Evolutionary conservation across 1,140 invertebrate genomes (phyloP), one percentile per base, ranked within the genome.

Genomic region (Oryzaephilus surinamensis): DNA sequence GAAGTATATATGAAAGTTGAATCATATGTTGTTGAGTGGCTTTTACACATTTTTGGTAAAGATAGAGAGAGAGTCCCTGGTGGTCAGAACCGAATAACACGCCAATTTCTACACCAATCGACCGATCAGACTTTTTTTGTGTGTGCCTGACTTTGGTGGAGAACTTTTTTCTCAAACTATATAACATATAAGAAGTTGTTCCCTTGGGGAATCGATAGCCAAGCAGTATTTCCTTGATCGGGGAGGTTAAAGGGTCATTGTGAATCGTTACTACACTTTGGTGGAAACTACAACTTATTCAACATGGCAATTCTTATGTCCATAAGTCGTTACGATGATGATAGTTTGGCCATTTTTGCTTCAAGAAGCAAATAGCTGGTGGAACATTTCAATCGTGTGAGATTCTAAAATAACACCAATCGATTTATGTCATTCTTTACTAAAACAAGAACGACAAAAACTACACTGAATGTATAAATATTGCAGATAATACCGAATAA

Each of bases 141-240:
- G n/a, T n/a, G n/a, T n/a, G n/a, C n/a, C n/a, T n/a, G n/a, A 32
- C 47, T 30, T 32, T 41, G 44, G 32, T 40, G 36, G 51, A 24
- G 43, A 48, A 47, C 42, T 48, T 43, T 55, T 51, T 50, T 55
- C 50, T 50, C 38, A 48, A 48, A 24, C 23, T 24, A 3, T n/a
- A 24, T n/a, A n/a, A 43, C 46, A 43, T 46, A 50, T 55, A 55
- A 54, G 52, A 51, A 52, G 52, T 55, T 52, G 48, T 35, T 45
- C 52, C 50, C 52, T 34, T 36, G 52, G 46, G 52, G 46, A 48
- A 55, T 55, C 50, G 50, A 55, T 53, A 49, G 43, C 46, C 38
- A 41, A 40, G 39, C 41, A 46, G 49, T 53, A 52, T 53, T 52
- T 51, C 45, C 48, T 41, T 46, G 50, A 49, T 48, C 49, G 45